Conservation (phyloP, 2,888 invertebrate genomes). For the Spisula solida region DNA sequence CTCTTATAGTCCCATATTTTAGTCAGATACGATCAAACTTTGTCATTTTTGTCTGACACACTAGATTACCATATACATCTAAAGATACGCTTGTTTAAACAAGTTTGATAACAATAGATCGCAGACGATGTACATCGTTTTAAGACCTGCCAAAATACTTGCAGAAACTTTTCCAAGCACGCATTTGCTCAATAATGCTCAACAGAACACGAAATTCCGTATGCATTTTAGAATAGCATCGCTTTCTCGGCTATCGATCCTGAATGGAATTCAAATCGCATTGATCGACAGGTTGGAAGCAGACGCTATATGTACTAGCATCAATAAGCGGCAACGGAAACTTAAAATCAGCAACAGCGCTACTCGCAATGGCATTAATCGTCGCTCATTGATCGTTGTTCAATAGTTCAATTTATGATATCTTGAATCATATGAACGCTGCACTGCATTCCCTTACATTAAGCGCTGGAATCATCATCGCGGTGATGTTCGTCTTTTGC, state of each 20-base stretch:
- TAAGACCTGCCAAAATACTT: conserved; percentile 7
- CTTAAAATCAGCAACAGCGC: conserved; percentile 20
- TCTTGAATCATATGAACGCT: not conserved
- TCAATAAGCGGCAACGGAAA: conserved; percentile 28
- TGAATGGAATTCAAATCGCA: conserved; percentile 43
- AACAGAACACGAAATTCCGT: conserved; percentile 26
- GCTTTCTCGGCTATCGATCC: conserved; percentile 28
- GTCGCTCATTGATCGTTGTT: conserved; percentile 9
- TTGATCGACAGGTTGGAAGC: conserved; percentile 20
- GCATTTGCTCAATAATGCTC: conserved; percentile 18
- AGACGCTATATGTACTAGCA: conserved; percentile 2
- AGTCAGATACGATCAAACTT: not conserved
- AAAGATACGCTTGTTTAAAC: conserved; percentile 1
- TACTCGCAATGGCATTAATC: conserved; percentile 24
- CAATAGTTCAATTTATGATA: conserved; percentile 13
- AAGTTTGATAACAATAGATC: not conserved
- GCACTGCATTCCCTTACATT: conserved; percentile 21
- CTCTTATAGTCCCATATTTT: not conserved
- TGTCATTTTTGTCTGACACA: not conserved
- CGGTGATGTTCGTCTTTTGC: conserved; percentile 2
- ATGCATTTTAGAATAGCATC: conserved; percentile 28
- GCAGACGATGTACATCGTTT: conserved; percentile 1
- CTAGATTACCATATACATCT: not conserved
- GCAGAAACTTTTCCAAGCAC: conserved; percentile 22
- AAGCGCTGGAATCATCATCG: not conserved